Conservation (phyloP, 2,888 invertebrate species). For the Ceriagrion tenellum region DNA sequence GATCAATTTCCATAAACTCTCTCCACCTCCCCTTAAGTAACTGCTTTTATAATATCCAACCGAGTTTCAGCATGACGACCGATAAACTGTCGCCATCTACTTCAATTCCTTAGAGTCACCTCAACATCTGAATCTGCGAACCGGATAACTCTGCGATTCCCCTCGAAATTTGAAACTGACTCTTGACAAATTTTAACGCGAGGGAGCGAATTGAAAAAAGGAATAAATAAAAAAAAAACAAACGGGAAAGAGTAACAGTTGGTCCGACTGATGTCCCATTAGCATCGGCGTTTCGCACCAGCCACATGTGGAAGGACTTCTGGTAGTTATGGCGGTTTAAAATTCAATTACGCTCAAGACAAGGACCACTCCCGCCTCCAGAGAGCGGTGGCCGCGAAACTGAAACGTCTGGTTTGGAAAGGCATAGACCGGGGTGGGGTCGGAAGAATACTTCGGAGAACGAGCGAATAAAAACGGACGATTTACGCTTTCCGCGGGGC, state of each 20-base stretch:
- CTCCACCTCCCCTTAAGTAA: no score
- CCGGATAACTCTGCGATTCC: background rate
- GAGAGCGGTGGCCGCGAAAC: background rate
- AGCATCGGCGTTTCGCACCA: background rate
- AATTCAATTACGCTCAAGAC: background rate
- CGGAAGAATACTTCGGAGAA: background rate
- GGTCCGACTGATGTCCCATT: background rate
- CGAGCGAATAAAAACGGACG: background rate
- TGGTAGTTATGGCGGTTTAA: slow-evolving; percentile 7
- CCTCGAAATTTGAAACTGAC: background rate
- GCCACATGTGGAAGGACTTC: background rate
- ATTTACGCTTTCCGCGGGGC: background rate
- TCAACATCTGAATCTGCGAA: background rate
- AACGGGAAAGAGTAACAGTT: background rate
- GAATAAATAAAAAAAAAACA: background rate
- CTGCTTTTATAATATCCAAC: no score
- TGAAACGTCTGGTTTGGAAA: background rate
- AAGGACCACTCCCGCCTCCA: background rate
- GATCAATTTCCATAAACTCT: no score
- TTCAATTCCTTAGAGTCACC: no score
- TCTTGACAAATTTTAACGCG: background rate
- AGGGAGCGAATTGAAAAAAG: no score
- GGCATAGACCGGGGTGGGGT: background rate
- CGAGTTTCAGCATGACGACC: no score
- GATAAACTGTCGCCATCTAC: no score